Percentiles rank a stretch among this genome's conserved stretches.
phyloP scores from a whole-genome alignment of 2,113 vertebrate genomes.

The Elanoides forficatus region DNA sequence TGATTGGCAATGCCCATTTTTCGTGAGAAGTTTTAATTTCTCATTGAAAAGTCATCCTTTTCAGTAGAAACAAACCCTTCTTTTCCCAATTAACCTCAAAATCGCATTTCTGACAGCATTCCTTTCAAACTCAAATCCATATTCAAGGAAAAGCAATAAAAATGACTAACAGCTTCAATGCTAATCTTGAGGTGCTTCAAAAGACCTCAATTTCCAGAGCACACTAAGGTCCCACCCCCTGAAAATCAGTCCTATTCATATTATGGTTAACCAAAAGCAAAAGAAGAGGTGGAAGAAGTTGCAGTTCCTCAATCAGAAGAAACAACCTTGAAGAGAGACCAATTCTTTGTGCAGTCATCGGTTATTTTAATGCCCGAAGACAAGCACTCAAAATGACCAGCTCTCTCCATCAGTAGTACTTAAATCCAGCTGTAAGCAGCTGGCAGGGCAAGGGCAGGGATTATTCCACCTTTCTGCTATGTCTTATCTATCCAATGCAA shows the following conservation, averaged over 20 bases:
- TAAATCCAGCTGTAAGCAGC: background rate
- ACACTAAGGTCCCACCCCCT: background rate
- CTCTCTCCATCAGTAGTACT: background rate
- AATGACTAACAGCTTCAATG: rapidly evolving
- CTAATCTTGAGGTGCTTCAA: background rate
- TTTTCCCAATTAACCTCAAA: background rate
- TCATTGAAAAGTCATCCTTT: background rate
- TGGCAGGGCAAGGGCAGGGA: background rate
- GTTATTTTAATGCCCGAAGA: background rate
- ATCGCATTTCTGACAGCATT: background rate
- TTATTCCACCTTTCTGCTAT: background rate
- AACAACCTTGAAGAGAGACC: rapidly evolving
- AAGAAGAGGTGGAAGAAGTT: background rate
- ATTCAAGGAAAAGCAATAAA: background rate
- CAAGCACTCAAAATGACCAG: background rate
- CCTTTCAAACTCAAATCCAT: background rate
- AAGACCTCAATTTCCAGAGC: background rate
- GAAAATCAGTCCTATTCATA: background rate
- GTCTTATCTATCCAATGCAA: background rate
- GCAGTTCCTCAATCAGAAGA: background rate
- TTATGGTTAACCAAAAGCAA: background rate
- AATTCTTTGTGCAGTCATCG: rapidly evolving
- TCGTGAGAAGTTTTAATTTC: background rate
- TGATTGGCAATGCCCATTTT: background rate
- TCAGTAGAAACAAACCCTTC: background rate